These are phyloP conservation scores for Gastracanthus pulcherrimus DNA, from an alignment of 2,888 invertebrate genomes.

Conservation along the genomic window DNA sequence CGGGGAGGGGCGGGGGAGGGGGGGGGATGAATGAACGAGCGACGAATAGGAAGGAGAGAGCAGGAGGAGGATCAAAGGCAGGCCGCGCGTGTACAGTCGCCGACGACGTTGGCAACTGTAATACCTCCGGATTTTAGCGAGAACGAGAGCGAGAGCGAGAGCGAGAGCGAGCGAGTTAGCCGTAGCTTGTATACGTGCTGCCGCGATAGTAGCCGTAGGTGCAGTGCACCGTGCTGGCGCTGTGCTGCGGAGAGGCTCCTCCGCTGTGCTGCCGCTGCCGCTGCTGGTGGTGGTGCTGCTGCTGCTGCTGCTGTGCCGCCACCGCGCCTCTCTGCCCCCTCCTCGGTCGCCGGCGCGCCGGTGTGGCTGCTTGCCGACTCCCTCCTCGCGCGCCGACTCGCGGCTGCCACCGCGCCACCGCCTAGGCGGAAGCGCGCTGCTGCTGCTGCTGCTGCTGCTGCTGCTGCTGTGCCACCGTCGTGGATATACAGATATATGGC, in stretches of 20 bases:
- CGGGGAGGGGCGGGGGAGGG: background rate
- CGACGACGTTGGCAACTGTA: conserved; percentile 11
- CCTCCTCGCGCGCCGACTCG: conserved; percentile 39
- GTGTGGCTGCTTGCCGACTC: too few relatives aligned
- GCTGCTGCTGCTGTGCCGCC: background rate
- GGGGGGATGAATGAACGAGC: conserved; percentile 30
- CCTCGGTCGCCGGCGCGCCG: conserved; percentile 36
- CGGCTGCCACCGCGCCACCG: conserved; percentile 19
- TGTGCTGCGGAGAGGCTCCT: conserved; percentile 36
- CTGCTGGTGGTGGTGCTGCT: too few relatives aligned
- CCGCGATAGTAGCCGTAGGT: conserved; percentile 69
- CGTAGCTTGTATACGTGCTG: conserved; percentile 60
- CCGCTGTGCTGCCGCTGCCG: background rate
- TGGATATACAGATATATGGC: too few relatives aligned
- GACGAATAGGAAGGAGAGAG: background rate
- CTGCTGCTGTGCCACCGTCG: background rate
- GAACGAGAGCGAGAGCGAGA: conserved; percentile 15
- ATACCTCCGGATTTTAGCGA: too few relatives aligned
- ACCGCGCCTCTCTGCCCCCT: conserved; percentile 26
- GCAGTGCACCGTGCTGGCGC: conserved; percentile 65
- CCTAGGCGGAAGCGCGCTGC: conserved; percentile 41
- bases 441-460: conserved; percentile 63
- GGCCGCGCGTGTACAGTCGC: conserved; percentile 15
- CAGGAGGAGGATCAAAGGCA: conserved; percentile 25
- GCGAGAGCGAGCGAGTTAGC: conserved; percentile 12